Evolutionary conservation across 2,113 vertebrate species (phyloP).

Genomic region (Rattus norvegicus): DNA sequence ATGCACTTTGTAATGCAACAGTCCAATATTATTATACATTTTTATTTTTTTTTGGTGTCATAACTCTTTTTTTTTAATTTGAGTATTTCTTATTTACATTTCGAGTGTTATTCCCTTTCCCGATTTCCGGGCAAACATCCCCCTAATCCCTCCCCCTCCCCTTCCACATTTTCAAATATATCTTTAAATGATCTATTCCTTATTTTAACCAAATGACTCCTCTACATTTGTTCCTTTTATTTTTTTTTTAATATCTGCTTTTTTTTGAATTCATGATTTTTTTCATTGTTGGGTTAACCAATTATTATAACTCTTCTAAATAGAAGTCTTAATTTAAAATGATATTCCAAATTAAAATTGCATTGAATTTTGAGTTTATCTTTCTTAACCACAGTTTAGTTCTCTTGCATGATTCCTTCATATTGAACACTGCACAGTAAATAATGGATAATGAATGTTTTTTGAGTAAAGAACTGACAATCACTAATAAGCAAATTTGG

Average conservation of each 20-base stretch:
- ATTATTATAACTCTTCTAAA: not conserved
- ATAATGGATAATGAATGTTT: slow-evolving; percentile 86
- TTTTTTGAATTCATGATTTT: not conserved
- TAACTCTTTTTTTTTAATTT: too few relatives aligned
- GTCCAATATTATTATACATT: not conserved
- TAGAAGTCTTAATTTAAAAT: not conserved
- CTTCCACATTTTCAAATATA: not conserved
- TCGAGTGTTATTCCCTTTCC: too few relatives aligned
- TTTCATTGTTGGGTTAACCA: not conserved
- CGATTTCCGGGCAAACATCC: too few relatives aligned
- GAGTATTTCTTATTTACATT: too few relatives aligned
- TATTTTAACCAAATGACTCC: not conserved
- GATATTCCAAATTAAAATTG: not conserved
- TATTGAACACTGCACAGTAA: slow-evolving; percentile 86
- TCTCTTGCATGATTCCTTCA: not conserved
- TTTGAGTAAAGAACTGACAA: slow-evolving; percentile 85
- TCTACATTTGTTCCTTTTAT: not conserved
- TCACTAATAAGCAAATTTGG: slow-evolving; percentile 84
- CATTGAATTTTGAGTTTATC: not conserved
- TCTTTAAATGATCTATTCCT: not conserved
- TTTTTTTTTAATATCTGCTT: too few relatives aligned
- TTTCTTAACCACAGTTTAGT: not conserved
- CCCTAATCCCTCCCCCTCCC: too few relatives aligned
- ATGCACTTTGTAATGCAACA: not conserved
- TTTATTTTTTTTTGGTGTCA: too few relatives aligned